phyloP scores from a whole-genome alignment of 2,888 invertebrate species.

The Latheticus oryzae region DNA sequence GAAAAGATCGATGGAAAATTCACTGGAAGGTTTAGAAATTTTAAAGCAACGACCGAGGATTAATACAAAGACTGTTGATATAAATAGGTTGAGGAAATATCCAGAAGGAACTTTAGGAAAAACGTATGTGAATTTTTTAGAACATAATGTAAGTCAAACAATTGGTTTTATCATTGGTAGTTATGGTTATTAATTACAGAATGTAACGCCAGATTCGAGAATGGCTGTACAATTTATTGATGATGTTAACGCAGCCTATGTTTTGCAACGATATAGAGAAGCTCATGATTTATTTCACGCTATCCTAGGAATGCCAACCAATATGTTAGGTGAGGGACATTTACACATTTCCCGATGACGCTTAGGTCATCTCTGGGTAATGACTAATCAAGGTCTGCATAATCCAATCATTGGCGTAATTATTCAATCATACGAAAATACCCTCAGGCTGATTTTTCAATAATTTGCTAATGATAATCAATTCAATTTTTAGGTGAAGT shows the following conservation, averaged over 20 bases:
- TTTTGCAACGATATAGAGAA: constrained; percentile 97
- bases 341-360: constrained; percentile 4
- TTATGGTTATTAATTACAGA: constrained; percentile 63
- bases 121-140: constrained; percentile 86
- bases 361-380: constrained; percentile 27
- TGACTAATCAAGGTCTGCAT: constrained; percentile 15
- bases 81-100: constrained; percentile 76
- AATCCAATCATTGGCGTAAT: no score
- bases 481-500: constrained; percentile 78
- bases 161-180: background rate
- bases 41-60: constrained; percentile 85
- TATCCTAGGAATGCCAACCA: constrained; percentile 91
- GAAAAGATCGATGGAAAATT: constrained; percentile 78
- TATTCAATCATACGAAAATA: no score
- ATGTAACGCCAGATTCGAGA: constrained; percentile 93
- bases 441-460: no score
- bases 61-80: constrained; percentile 83
- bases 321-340: constrained; percentile 78
- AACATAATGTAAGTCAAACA: constrained; percentile 72
- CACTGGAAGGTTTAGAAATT: constrained; percentile 82
- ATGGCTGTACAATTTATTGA: constrained; percentile 91
- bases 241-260: constrained; percentile 90
- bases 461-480: no score
- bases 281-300: constrained; percentile 96
- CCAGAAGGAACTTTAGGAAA: constrained; percentile 88